Evolutionary conservation across 1,140 invertebrate species (phyloP).

Genomic region (Stegodyphus dumicola): DNA sequence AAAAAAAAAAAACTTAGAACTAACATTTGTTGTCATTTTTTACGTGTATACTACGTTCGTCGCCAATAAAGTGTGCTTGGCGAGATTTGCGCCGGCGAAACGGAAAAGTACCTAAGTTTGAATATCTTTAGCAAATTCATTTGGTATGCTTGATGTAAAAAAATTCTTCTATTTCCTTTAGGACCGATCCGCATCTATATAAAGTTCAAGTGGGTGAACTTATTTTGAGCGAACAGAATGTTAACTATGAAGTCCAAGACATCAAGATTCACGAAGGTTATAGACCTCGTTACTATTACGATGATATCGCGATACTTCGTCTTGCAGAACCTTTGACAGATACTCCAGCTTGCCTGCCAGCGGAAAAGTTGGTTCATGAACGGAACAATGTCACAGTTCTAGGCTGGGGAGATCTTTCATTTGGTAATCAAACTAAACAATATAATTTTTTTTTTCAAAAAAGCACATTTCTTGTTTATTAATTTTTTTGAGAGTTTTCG

Average conservation of each 20-base stretch:
- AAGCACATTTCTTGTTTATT: too few relatives aligned
- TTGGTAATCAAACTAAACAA: slow-evolving; percentile 27
- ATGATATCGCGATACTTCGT: slow-evolving; percentile 57
- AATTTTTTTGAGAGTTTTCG: too few relatives aligned
- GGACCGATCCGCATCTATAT: slow-evolving; percentile 19
- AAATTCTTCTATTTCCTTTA: neutral
- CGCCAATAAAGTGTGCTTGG: too few relatives aligned
- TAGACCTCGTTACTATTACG: slow-evolving; percentile 50
- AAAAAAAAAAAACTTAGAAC: too few relatives aligned
- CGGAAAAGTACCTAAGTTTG: too few relatives aligned
- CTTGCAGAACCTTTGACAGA: neutral
- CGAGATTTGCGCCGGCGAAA: too few relatives aligned
- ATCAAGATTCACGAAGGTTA: slow-evolving; percentile 55
- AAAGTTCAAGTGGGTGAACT: slow-evolving; percentile 27
- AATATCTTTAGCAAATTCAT: too few relatives aligned
- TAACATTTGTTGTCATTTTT: too few relatives aligned
- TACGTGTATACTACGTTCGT: too few relatives aligned
- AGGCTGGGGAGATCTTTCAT: slow-evolving; percentile 61
- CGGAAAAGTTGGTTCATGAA: slow-evolving; percentile 7
- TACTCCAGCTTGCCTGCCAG: slow-evolving; percentile 53
- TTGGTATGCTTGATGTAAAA: neutral
- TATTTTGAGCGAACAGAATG: neutral
- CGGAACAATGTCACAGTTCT: slow-evolving; percentile 52
- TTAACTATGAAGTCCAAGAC: slow-evolving; percentile 15
- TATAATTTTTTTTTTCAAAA: too few relatives aligned